A percentile compares a stretch with the other conserved stretches of the same genome.
These are phyloP conservation scores for Paralichthys olivaceus DNA, from an alignment of 2,113 vertebrate genomes.

Conservation along the genomic window DNA sequence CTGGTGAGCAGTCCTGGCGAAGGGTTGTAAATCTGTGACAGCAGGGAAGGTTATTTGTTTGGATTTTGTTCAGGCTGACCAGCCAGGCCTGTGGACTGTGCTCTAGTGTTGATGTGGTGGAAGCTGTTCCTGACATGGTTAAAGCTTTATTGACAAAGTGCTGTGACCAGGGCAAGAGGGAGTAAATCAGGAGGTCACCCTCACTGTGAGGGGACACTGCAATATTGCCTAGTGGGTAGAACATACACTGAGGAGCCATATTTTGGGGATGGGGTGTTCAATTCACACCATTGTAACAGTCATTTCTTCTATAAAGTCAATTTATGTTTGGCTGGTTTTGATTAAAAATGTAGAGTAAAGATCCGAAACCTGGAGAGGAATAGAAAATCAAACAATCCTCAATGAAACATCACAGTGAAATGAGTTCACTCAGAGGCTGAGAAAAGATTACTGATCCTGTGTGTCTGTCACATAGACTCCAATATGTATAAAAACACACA, in stretches of 20 bases:
- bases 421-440: conserved; percentile 10
- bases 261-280: conserved; percentile 30
- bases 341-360: conserved; percentile 33
- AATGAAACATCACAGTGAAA: conserved; percentile 30
- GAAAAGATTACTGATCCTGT: conserved; percentile 16
- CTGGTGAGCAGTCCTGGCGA: conserved; percentile 47
- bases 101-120: conserved; percentile 62
- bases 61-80: conserved; percentile 67
- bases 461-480: conserved; percentile 4
- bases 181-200: conserved; percentile 76
- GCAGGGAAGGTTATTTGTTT: conserved; percentile 74
- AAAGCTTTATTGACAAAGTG: conserved; percentile 68
- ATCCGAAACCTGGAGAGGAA: conserved; percentile 24
- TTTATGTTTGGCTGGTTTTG: conserved; percentile 53
- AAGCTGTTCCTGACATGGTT: conserved; percentile 51
- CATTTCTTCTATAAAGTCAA: conserved; percentile 34
- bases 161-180: conserved; percentile 57
- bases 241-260: conserved; percentile 2
- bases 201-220: conserved; percentile 29
- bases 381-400: conserved; percentile 19
- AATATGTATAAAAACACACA: too few relatives aligned
- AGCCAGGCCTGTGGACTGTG: conserved; percentile 55
- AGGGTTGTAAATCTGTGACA: conserved; percentile 72
- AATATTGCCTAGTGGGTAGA: background rate
- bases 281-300: conserved; percentile 23